Evolutionary conservation across 2,888 invertebrate species (phyloP).

Genomic region (Corbicula japonica): DNA sequence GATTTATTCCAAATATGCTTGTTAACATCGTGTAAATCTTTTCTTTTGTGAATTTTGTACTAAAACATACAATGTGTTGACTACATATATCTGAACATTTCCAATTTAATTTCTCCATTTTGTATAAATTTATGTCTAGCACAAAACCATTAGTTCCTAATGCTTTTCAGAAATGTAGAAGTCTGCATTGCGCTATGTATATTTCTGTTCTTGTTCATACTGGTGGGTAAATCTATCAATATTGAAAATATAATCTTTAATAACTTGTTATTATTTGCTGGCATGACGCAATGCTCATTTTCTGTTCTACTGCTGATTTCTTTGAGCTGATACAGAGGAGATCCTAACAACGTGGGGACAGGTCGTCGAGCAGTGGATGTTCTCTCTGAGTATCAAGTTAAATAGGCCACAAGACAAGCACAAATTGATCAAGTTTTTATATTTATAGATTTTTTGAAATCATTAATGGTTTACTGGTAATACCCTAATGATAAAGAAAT

Average conservation of each 20-base stretch:
- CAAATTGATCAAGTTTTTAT: too few relatives aligned
- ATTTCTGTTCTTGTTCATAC: not conserved
- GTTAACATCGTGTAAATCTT: constrained; percentile 52
- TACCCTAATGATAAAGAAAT: too few relatives aligned
- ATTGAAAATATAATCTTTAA: too few relatives aligned
- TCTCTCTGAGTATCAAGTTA: too few relatives aligned
- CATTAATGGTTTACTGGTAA: too few relatives aligned
- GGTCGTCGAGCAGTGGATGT: not conserved
- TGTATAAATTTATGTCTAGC: constrained; percentile 17
- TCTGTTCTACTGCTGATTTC: not conserved
- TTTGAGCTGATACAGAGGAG: not conserved
- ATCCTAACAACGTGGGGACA: not conserved
- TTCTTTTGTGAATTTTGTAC: constrained; percentile 35
- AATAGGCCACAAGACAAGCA: too few relatives aligned
- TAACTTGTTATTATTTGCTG: constrained; percentile 5
- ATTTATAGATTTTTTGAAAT: too few relatives aligned
- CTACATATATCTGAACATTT: constrained; percentile 19
- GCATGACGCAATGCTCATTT: constrained; percentile 6
- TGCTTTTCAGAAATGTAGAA: not conserved
- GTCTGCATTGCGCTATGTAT: not conserved
- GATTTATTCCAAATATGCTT: constrained; percentile 45
- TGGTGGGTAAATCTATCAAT: too few relatives aligned
- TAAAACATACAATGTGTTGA: constrained; percentile 48
- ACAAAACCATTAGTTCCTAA: too few relatives aligned
- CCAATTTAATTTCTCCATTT: too few relatives aligned